These are phyloP conservation scores for Leptinotarsa lineolata DNA, from an alignment of 1,140 invertebrate species.

Conservation along the genomic window DNA sequence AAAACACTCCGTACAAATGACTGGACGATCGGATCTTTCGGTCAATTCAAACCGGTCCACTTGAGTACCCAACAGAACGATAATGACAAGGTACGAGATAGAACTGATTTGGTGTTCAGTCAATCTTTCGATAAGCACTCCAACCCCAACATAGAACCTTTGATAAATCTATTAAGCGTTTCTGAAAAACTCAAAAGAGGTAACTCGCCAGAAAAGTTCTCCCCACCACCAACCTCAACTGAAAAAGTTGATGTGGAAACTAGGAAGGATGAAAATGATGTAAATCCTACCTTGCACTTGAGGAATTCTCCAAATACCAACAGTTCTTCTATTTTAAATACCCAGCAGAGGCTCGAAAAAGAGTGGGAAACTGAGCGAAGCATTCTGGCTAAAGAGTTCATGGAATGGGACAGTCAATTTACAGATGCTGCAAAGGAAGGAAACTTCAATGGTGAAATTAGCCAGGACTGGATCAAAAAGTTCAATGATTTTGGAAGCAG, in stretches of 20 bases:
- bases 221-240: neutral
- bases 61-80: conserved; percentile 15
- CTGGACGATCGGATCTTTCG: conserved; percentile 15
- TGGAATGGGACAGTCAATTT: conserved; percentile 23
- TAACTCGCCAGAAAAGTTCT: neutral
- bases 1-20: neutral
- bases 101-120: neutral
- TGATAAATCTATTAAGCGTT: neutral
- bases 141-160: neutral
- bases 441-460: conserved; percentile 2
- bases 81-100: neutral
- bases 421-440: conserved; percentile 1
- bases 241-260: neutral
- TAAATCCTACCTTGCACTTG: too few species aligned
- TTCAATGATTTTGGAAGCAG: conserved; percentile 31
- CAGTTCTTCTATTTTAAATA: neutral
- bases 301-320: neutral
- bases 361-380: conserved; percentile 19
- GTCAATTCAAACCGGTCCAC: neutral
- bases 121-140: neutral
- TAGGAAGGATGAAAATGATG: neutral
- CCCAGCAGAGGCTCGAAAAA: conserved; percentile 15
- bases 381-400: conserved; percentile 11
- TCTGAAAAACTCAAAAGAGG: neutral
- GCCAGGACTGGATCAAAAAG: conserved; percentile 37